phyloP scores from a whole-genome alignment of 2,113 vertebrate species.

The Tonatia bakeri region DNA sequence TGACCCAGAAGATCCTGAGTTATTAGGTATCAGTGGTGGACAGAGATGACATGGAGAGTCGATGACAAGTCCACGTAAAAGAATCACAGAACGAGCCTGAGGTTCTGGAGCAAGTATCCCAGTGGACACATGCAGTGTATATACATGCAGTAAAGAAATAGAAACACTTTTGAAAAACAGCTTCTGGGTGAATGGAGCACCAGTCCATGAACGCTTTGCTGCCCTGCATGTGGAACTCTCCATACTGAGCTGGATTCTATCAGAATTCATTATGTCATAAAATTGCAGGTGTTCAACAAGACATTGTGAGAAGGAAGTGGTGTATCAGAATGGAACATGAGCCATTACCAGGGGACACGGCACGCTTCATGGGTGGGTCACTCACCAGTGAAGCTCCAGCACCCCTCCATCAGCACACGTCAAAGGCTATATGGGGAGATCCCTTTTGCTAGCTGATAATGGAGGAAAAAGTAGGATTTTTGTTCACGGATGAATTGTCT shows the following conservation, averaged over 20 bases:
- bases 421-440: neutral
- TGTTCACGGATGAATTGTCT: neutral
- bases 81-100: neutral
- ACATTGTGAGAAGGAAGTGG: neutral
- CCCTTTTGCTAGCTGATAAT: too few relatives aligned
- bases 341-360: neutral
- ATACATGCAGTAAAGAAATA: neutral
- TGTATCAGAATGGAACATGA: too few relatives aligned
- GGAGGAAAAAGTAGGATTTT: neutral
- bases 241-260: neutral
- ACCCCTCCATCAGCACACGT: too few relatives aligned
- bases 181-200: neutral
- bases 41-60: neutral
- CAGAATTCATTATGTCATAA: neutral
- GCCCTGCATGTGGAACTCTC: neutral
- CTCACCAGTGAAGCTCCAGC: neutral
- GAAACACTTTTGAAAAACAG: neutral
- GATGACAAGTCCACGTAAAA: neutral
- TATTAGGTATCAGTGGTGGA: neutral
- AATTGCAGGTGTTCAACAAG: accelerated
- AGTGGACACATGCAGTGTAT: neutral
- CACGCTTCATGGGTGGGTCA: neutral
- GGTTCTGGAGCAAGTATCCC: neutral
- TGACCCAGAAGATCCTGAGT: neutral
- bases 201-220: neutral